Percentiles rank a stretch among this genome's conserved stretches.
Conservation (phyloP, 2,113 vertebrate species). For the Conger conger region DNA sequence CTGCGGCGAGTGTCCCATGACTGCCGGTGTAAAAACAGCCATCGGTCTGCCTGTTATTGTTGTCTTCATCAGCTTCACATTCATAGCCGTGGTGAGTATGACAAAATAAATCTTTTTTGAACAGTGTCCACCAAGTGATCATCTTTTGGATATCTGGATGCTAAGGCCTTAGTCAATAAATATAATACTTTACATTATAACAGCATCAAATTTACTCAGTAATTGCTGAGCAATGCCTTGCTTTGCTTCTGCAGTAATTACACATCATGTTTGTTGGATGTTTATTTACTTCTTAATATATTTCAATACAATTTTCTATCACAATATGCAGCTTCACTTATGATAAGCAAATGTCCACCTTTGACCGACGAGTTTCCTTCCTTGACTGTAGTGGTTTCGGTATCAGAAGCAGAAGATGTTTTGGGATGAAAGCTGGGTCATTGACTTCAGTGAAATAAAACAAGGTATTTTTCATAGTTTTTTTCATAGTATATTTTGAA, state of each 20-base stretch:
- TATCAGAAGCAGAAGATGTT: conserved; percentile 84
- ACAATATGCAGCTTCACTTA: neutral
- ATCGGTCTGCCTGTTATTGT: conserved; percentile 72
- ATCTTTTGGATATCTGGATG: too few species aligned
- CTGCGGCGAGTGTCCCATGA: conserved; percentile 75
- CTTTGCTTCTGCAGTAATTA: neutral
- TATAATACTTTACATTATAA: too few species aligned
- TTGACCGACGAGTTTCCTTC: neutral
- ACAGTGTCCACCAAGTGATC: too few species aligned
- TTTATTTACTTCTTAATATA: too few species aligned
- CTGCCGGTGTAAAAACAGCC: conserved; percentile 55
- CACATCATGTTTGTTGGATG: neutral
- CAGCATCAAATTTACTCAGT: too few species aligned
- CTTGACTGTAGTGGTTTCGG: conserved; percentile 70
- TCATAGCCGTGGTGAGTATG: conserved; percentile 67
- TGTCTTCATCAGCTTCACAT: conserved; percentile 66
- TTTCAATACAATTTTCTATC: too few species aligned
- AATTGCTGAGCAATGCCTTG: neutral
- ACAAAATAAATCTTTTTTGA: neutral
- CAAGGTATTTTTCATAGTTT: conserved; percentile 62
- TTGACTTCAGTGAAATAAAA: conserved; percentile 75
- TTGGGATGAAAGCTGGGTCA: conserved; percentile 85
- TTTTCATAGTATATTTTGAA: neutral
- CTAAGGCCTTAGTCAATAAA: too few species aligned
- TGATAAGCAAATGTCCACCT: neutral